phyloP scores from a whole-genome alignment of 2,113 vertebrate genomes.

The Symphodus melops region DNA sequence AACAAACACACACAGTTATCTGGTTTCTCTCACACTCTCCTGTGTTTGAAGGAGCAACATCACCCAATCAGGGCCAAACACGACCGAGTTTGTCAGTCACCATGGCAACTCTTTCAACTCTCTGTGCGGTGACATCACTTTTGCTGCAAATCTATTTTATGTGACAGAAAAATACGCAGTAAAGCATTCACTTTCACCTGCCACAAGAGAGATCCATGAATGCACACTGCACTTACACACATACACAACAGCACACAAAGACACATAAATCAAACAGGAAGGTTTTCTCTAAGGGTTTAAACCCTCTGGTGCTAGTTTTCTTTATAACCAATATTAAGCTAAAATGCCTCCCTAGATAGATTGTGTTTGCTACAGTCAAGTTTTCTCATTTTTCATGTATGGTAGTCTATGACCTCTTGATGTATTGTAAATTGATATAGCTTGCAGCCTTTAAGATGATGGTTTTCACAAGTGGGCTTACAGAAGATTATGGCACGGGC shows the following conservation, averaged over 20 bases:
- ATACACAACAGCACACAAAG: background rate
- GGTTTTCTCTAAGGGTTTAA: no score
- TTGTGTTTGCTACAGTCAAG: no score
- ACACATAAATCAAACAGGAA: no score
- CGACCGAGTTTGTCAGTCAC: constrained; percentile 53
- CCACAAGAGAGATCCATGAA: constrained; percentile 2
- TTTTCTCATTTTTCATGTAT: no score
- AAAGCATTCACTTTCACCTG: constrained; percentile 21
- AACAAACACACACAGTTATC: background rate
- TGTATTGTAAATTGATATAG: no score
- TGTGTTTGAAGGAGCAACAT: constrained; percentile 53
- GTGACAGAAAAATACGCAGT: constrained; percentile 11
- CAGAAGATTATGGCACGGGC: no score
- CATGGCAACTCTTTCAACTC: constrained; percentile 74
- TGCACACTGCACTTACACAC: background rate
- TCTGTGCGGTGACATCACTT: constrained; percentile 68
- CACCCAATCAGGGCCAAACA: constrained; percentile 64
- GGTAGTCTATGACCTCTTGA: no score
- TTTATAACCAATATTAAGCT: no score
- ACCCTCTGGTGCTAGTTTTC: no score
- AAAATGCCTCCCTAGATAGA: no score
- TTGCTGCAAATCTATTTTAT: constrained; percentile 38
- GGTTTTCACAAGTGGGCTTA: no score
- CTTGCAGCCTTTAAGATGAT: no score
- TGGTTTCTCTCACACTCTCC: background rate